Evolutionary conservation across 2,113 vertebrate genomes (phyloP), one percentile per base, ranked within the genome.

Genomic region (Cervus canadensis): DNA sequence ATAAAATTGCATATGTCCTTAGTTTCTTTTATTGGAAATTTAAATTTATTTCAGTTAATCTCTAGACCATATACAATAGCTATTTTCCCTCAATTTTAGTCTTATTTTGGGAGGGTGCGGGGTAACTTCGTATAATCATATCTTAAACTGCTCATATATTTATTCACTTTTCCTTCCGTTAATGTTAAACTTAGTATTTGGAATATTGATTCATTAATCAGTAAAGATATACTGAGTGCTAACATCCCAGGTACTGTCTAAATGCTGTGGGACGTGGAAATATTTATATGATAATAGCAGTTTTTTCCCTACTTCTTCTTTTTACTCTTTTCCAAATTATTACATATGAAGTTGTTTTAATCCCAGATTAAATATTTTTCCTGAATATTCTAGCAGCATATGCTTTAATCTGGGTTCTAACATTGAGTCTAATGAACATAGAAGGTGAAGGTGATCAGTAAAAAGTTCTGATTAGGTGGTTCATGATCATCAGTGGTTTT

Each of bases 1-100:
- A 98, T 94, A 83, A 7, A 0, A 98, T 96, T 95, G 52, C 45
- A 91, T 56, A 19, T 91, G 25, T 43, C 15, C 25, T 78, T 84
- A 17, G 4, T 81, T 95, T 15, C 91, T 97, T 96, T 97, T 94
- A 81, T 6, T 91, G 92, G 59, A 95, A 97, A 85, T 25, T 23
- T 85, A 93, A 8, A 54, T 85, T 97, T 92, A 95, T 95, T 96
- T 94, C 9, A 48, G 86, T 95, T 95, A 48, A 87, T 79, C 84
- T 90, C 54, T 86, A 57, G 59, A 64, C 23, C 23, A 26, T 97
- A 2, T 60, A 50, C 13, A 94, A 50, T 93, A 60, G 23, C 11
- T 86, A 5, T 78, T 88, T 91, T 81, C 11, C 57, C 71, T 92
- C 30, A 48, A 11, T 89, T 96, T 67, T 88, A 28, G 26, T 88